Evolutionary conservation across 2,888 invertebrate species (phyloP), one percentile per base, ranked within the genome.

Genomic region (Cordilura impudica): DNA sequence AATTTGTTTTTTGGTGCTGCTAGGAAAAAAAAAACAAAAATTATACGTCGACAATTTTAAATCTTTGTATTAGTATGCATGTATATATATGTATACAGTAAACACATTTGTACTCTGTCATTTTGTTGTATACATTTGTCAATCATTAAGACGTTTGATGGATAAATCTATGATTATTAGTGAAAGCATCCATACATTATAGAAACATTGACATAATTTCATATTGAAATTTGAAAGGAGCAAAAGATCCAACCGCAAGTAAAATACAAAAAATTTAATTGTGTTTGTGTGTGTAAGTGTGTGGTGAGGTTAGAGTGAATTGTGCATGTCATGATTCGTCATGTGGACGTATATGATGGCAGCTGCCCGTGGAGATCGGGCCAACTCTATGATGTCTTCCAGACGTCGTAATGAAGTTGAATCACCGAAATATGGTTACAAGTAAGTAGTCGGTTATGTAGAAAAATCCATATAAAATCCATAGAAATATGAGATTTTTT

Each of bases 301-400:
- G 6, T 58, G 18, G 2, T 39, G 39, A 7, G n/a, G 47, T 23
- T 12, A 31, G n/a, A 10, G 14, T 43, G 49, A 39, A 56, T 72
- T 65, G 72, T 82, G 60, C 78, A 85, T 87, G 88, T 81, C 84
- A 89, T 88, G 88, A 89, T 82, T 87, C 86, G 90, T 89, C 87
- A 94, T 94, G 94, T 94, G 94, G 94, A 93, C 94, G 81, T 94
- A 94, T 90, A 93, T 94, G 90, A 92, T 93, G 91, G 93, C 94
- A 83, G 93, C 94, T 81, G 92, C 93, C 85, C 92, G 93, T 87
- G 92, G 93, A 89, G 93, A 93, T 91, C 91, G 91, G 85, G 91
- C 92, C 76, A 90, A 90, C 81, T 85, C 91, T 60, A 89, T 90
- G 81, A 88, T 89, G 85, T 86, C 89, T 82, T 85, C 82, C 75